Evolutionary conservation across 2,797 vertebrate genomes (phyloP).

Genomic region (Emys orbicularis): DNA sequence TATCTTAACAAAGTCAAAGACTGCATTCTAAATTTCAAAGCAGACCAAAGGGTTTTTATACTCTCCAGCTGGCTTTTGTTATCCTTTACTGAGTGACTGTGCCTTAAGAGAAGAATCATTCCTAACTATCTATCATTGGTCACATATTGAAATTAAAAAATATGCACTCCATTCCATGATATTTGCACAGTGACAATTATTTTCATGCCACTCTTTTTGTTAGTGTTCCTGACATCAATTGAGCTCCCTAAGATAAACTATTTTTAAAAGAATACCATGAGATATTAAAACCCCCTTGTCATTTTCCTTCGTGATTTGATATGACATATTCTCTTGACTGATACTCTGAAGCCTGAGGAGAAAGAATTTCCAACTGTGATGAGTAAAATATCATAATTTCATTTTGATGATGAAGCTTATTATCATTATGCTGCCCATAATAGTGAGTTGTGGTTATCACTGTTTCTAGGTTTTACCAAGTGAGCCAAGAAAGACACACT

Average conservation of each 20-base stretch:
- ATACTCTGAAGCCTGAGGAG: constrained; percentile 65
- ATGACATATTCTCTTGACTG: constrained; percentile 16
- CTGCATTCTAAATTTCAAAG: constrained; percentile 78
- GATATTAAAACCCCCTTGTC: not conserved
- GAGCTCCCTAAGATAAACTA: constrained; percentile 59
- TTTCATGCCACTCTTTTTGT: constrained; percentile 56
- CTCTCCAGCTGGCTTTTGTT: constrained; percentile 36
- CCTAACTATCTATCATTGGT: constrained; percentile 67
- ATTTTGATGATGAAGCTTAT: constrained; percentile 8
- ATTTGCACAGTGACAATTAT: constrained; percentile 46
- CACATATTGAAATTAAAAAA: constrained; percentile 68
- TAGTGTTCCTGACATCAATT: constrained; percentile 70
- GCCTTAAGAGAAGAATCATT: constrained; percentile 58
- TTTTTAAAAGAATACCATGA: constrained; percentile 41
- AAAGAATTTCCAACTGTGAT: constrained; percentile 32
- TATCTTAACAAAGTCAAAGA: constrained; percentile 82
- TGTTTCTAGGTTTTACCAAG: constrained; percentile 61
- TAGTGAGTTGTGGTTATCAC: constrained; percentile 13
- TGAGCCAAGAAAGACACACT: constrained; percentile 28
- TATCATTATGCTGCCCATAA: not conserved
- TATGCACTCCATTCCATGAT: constrained; percentile 39
- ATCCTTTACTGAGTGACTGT: constrained; percentile 52
- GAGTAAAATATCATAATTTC: constrained; percentile 56
- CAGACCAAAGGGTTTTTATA: constrained; percentile 72
- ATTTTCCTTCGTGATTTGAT: constrained; percentile 53